Evolutionary conservation across 2,113 vertebrate genomes (phyloP), one percentile per base, ranked within the genome.

Genomic region (Rhinolophus ferrumequinum): DNA sequence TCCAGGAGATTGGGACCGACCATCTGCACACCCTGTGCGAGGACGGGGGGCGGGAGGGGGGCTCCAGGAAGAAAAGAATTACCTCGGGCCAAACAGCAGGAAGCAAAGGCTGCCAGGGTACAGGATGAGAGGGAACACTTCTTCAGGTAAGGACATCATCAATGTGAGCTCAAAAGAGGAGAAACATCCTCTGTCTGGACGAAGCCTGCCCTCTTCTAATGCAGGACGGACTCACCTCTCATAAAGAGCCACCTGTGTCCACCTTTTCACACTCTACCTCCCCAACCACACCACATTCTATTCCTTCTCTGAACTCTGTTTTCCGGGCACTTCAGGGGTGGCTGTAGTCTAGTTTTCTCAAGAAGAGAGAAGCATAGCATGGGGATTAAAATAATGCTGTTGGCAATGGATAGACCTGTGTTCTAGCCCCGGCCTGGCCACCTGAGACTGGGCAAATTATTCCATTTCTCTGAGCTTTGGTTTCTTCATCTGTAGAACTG

Each of bases 1-100:
- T 97, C 35, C 67, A 88, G 70, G 88, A 96, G 82, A 73, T 52
- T 76, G 88, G 81, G 88, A 89, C 92, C 77, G 93, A 91, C 56
- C 72, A 64, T 91, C 83, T 94, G 89, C 52, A 72, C 26, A 52
- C 9, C 11, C 28, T 24, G 50, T 35, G 8, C 14, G 1, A 44
- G 41, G 41, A 44, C 41, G 6, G 41, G 41, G 41, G 41, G 41
- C 41, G 6, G 41, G 41, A 44, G 41, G 41, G 41, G 66, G 79
- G 16, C 22, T 91, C 47, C 52, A 69, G 89, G 35, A 86, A 58
- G 54, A 70, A 83, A 91, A 89, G 85, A 96, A 44, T 88, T 75
- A 75, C 82, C 67, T 83, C 47, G 38, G 82, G 67, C 56, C 85
- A 88, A 88, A 88, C 24, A 94, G 54, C 41, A 89, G 66, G 79